A percentile compares a stretch with the other conserved stretches of the same genome.
These are phyloP conservation scores for Xiphias gladius DNA, from an alignment of 2,113 vertebrate species.

Conservation along the genomic window DNA sequence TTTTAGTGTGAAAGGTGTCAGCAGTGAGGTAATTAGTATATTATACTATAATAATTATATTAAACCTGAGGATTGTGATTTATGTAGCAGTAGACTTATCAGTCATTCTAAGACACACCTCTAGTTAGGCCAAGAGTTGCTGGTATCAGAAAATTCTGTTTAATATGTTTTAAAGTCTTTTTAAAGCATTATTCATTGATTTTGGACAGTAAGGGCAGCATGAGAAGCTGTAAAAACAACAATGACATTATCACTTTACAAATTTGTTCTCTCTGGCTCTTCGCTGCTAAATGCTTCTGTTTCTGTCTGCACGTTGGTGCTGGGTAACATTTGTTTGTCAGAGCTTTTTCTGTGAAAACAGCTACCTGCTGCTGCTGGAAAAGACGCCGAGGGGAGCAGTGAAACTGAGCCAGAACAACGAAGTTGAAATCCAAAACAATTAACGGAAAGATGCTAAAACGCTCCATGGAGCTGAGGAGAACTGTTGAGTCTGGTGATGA, in stretches of 20 bases:
- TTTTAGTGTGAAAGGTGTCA: background rate
- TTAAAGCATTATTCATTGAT: background rate
- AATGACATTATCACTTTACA: background rate
- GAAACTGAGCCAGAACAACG: constrained; percentile 17
- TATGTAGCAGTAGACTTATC: background rate
- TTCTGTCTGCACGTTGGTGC: background rate
- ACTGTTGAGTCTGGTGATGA: background rate
- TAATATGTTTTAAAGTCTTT: background rate
- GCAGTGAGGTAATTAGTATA: background rate
- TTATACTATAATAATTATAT: no score
- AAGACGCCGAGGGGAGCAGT: background rate
- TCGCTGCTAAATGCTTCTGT: background rate
- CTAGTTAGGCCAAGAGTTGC: background rate
- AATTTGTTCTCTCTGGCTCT: background rate
- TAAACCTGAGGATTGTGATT: background rate
- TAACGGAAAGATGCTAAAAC: background rate
- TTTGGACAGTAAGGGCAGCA: no score
- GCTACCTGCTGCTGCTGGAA: background rate
- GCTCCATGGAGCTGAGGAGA: background rate
- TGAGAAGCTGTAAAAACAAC: background rate
- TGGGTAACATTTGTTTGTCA: background rate
- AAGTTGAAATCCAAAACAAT: background rate
- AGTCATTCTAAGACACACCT: background rate
- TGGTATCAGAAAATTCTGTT: background rate
- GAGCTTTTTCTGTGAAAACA: constrained; percentile 4